phyloP scores from a whole-genome alignment of 1,140 invertebrate species.

The Leptopilina clavipes region DNA sequence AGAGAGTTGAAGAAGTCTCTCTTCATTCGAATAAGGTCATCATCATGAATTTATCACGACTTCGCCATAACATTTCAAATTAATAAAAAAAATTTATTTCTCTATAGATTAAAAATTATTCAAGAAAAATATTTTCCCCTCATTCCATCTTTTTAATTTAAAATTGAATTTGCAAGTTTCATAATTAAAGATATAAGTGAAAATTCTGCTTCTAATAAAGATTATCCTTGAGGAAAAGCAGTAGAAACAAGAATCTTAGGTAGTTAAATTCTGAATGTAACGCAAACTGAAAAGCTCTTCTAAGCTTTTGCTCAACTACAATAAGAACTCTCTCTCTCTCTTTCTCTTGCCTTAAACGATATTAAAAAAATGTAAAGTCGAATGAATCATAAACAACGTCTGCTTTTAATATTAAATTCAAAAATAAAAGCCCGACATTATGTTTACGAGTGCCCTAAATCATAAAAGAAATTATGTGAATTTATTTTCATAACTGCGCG shows the following conservation, averaged over 20 bases:
- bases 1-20: too few species aligned
- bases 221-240: not conserved
- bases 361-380: not conserved
- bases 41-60: too few species aligned
- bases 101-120: too few species aligned
- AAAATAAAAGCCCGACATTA: not conserved
- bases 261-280: not conserved
- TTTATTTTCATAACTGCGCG: not conserved
- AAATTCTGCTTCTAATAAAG: not conserved
- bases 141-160: too few species aligned
- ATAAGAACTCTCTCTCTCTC: not conserved
- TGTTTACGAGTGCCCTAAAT: not conserved
- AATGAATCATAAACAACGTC: not conserved
- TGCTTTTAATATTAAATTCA: not conserved
- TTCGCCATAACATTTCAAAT: too few species aligned
- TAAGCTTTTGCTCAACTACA: not conserved
- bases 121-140: too few species aligned
- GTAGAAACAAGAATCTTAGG: not conserved
- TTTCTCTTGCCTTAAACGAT: not conserved
- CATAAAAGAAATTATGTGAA: not conserved
- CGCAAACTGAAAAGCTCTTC: not conserved
- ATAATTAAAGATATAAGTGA: too few species aligned
- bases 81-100: too few species aligned
- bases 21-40: too few species aligned
- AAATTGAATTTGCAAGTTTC: too few species aligned